A percentile compares a stretch with the other conserved stretches of the same genome.
Evolutionary conservation across 1,140 invertebrate genomes (phyloP).

Genomic region (Diploscapter pachys): DNA sequence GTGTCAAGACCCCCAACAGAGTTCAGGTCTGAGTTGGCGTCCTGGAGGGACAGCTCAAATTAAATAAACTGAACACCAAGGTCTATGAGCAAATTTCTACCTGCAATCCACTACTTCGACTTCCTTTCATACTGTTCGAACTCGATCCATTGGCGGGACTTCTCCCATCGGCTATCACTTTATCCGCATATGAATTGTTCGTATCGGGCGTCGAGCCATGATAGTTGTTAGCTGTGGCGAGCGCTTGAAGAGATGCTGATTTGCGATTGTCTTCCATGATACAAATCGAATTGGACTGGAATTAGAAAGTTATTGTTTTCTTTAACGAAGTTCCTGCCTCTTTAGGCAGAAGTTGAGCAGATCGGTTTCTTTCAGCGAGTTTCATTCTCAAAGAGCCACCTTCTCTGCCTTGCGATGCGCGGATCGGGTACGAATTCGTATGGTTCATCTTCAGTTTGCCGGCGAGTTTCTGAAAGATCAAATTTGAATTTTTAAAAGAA

Average conservation of each 20-base stretch:
- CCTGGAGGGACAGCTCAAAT: conserved; percentile 31
- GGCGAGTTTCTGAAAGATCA: conserved; percentile 41
- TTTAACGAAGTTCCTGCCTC: neutral
- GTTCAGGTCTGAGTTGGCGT: conserved; percentile 48
- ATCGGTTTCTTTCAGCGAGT: conserved; percentile 30
- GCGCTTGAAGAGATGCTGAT: conserved; percentile 52
- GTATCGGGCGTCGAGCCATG: conserved; percentile 27
- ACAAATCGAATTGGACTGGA: conserved; percentile 46
- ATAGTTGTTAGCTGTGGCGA: conserved; percentile 29
- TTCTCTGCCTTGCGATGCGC: conserved; percentile 11
- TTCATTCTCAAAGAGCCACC: conserved; percentile 32
- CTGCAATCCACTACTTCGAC: conserved; percentile 24
- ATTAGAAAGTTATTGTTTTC: neutral
- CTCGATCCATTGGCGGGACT: conserved; percentile 17
- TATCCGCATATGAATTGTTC: conserved; percentile 23
- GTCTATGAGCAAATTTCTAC: too few relatives aligned
- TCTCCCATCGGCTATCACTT: neutral
- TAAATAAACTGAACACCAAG: too few relatives aligned
- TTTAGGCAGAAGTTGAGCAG: conserved; percentile 27
- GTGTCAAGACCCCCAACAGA: conserved; percentile 54
- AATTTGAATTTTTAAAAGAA: neutral
- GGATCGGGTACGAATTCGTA: too few relatives aligned
- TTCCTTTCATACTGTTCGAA: conserved; percentile 31
- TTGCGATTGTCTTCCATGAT: conserved; percentile 48
- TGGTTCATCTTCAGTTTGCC: conserved; percentile 43